phyloP scores from a whole-genome alignment of 2,888 invertebrate genomes.

The Pachymerium ferrugineum region DNA sequence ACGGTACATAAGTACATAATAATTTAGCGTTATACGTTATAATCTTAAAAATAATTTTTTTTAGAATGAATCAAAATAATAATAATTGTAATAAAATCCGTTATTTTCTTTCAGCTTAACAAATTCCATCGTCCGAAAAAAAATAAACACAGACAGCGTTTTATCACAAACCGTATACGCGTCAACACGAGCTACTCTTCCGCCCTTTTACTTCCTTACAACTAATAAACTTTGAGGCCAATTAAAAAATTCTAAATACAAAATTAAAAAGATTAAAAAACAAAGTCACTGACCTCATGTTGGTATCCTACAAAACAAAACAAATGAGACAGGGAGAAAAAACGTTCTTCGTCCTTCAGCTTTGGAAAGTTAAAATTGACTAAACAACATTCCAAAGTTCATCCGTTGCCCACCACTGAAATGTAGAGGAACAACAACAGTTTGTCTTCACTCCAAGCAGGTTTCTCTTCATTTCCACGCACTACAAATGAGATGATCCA shows the following conservation, averaged over 20 bases:
- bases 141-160: no score
- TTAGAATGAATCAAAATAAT: no score
- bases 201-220: neutral
- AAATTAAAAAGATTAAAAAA: neutral
- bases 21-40: no score
- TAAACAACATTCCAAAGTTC: neutral
- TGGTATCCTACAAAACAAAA: neutral
- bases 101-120: no score
- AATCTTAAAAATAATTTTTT: no score
- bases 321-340: neutral
- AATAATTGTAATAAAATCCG: no score
- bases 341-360: neutral
- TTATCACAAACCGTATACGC: no score
- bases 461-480: neutral
- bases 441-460: neutral
- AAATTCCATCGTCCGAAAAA: no score
- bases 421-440: no score
- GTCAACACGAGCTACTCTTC: no score
- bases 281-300: conserved; percentile 26
- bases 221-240: neutral
- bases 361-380: neutral
- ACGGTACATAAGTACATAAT: no score
- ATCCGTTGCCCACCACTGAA: no score
- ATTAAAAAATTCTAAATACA: neutral
- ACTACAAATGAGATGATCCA: neutral